These are phyloP conservation scores for Apamea sordens DNA, from an alignment of 2,888 invertebrate species.

Conservation along the genomic window DNA sequence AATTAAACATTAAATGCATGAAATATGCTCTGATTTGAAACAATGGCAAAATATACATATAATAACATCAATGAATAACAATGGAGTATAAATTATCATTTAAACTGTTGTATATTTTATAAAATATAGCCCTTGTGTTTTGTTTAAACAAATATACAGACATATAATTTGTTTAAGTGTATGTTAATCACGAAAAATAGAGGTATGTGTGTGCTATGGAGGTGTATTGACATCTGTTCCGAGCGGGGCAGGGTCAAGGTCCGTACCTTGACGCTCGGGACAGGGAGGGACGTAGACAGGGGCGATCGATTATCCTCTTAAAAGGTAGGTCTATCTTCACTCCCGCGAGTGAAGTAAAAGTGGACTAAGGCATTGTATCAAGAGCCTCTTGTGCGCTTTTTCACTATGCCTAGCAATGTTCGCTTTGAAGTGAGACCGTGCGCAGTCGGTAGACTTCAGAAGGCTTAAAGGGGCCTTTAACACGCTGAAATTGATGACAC, in stretches of 20 bases:
- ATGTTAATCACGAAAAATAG: slow-evolving; percentile 69
- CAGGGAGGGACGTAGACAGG: neutral
- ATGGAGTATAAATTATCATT: slow-evolving; percentile 91
- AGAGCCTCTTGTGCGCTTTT: slow-evolving; percentile 12
- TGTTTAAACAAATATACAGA: slow-evolving; percentile 77
- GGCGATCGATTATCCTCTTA: slow-evolving; percentile 5
- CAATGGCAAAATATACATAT: slow-evolving; percentile 91
- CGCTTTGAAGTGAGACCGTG: slow-evolving; percentile 5
- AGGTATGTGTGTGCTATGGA: slow-evolving; percentile 9
- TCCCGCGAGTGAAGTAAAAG: slow-evolving; percentile 1
- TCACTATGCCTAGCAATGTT: slow-evolving; percentile 2
- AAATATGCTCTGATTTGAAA: slow-evolving; percentile 91
- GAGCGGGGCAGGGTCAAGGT: slow-evolving; percentile 1
- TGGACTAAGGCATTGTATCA: slow-evolving; percentile 21
- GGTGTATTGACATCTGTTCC: slow-evolving; percentile 16
- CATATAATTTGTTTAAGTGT: slow-evolving; percentile 81
- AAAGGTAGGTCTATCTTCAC: neutral
- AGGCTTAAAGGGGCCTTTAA: neutral
- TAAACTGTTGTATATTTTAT: slow-evolving; percentile 90
- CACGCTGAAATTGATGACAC: neutral
- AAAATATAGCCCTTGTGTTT: slow-evolving; percentile 88
- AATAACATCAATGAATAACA: slow-evolving; percentile 91
- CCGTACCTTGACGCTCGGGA: neutral
- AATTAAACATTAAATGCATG: slow-evolving; percentile 89
- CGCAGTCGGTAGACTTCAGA: neutral